Conservation (phyloP, 2,113 vertebrate species). For the Sphyrna mokarran region DNA sequence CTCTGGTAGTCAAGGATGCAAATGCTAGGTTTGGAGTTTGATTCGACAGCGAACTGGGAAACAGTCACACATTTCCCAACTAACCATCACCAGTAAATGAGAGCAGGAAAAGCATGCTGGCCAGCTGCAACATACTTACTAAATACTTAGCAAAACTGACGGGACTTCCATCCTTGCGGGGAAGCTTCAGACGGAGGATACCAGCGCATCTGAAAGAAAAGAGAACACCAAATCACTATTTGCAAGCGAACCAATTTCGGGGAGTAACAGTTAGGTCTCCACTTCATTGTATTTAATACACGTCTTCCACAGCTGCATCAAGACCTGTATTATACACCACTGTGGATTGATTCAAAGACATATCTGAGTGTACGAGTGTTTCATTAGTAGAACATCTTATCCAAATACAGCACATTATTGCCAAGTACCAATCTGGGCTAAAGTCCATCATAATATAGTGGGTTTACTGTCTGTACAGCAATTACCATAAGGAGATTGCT, state of each 20-base stretch:
- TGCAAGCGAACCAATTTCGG: background rate
- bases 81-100: background rate
- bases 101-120: background rate
- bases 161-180: constrained; percentile 94
- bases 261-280: background rate
- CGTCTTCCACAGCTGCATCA: too few relatives aligned
- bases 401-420: background rate
- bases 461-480: too few relatives aligned
- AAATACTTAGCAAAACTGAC: constrained; percentile 84
- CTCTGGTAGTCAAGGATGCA: background rate
- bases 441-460: background rate
- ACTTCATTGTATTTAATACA: background rate
- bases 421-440: background rate
- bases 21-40: background rate
- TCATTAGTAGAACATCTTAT: too few relatives aligned
- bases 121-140: constrained; percentile 52
- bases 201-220: constrained; percentile 85
- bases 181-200: constrained; percentile 85
- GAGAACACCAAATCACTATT: background rate
- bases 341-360: background rate
- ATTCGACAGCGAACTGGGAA: background rate
- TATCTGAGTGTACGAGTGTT: background rate
- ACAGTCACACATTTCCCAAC: background rate
- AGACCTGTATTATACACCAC: too few relatives aligned
- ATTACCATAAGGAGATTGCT: too few relatives aligned